phyloP scores from a whole-genome alignment of 2,888 invertebrate genomes.

The Nomada hirtipes region DNA sequence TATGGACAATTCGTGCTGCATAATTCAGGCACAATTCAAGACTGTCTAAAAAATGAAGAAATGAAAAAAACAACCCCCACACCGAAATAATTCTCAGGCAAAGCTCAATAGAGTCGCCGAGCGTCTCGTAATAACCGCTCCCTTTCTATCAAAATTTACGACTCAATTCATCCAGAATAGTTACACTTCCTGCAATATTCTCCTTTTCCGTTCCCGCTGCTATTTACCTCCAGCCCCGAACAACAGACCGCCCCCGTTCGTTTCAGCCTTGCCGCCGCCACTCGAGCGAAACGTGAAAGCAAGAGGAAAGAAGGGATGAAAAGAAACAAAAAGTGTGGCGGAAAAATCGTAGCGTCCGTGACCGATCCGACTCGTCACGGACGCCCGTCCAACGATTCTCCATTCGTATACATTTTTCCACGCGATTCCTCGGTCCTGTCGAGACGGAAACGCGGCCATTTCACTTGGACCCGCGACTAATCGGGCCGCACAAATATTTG shows the following conservation, averaged over 20 bases:
- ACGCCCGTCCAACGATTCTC: slow-evolving; percentile 37
- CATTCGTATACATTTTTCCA: slow-evolving; percentile 26
- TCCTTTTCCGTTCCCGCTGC: too few species aligned
- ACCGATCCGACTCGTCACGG: slow-evolving; percentile 59
- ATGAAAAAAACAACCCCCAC: too few species aligned
- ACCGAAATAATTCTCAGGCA: not conserved
- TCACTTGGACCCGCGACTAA: slow-evolving; percentile 70
- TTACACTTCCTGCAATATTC: too few species aligned
- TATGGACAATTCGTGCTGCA: too few species aligned
- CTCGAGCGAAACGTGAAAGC: not conserved
- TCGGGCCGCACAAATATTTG: slow-evolving; percentile 76
- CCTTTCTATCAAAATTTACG: slow-evolving; percentile 17
- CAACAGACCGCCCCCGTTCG: slow-evolving; percentile 14
- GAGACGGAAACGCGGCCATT: slow-evolving; percentile 44
- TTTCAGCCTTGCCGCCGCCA: not conserved
- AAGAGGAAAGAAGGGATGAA: not conserved
- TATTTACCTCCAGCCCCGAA: not conserved
- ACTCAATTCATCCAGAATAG: slow-evolving; percentile 8
- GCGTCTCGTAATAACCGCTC: not conserved
- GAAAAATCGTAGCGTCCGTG: slow-evolving; percentile 57
- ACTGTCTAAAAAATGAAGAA: too few species aligned
- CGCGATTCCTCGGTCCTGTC: slow-evolving; percentile 6
- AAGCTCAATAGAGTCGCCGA: not conserved
- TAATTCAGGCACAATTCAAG: too few species aligned
- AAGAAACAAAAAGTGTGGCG: not conserved